Base-by-base conservation (phyloP, 2,888 invertebrate species). In the Gerris lacustris region DNA sequence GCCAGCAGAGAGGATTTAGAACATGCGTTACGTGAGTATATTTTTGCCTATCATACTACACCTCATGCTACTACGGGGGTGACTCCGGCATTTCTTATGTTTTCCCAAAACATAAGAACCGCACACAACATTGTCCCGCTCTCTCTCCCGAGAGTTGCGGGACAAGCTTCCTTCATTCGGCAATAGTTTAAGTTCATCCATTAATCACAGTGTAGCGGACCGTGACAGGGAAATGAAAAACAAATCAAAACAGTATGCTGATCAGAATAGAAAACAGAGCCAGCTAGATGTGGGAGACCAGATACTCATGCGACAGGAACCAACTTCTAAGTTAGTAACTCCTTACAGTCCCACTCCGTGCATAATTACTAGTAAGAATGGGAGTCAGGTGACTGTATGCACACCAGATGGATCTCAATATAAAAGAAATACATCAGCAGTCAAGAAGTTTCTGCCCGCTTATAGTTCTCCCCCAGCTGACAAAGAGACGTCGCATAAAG, bases 1-100 rank as follows among this genome's bases (percentile, higher is more conserved):
- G 70, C 67, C 5, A n/a, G 18, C n/a, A 47, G 7, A 9, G 44
- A 66, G 5, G 70, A 70, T 64, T 70, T 11, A 47, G 7, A 11
- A 7, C 47, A 47, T 11, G 47, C 47, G 6, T 11, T 47, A 47
- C 47, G 47, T 47, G 47, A 47, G 47, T 47, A 47, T 47, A 47
- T 47, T 47, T 47, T 47, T 47, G 47, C 47, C 6, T 47, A 47
- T 47, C 47, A 47, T 11, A 47, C 47, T 47, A 47, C 47, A 11
- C 47, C 47, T 11, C 47, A 47, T 47, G 11, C 47, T 47, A 47
- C 47, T 47, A 47, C 47, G 6, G 47, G 47, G 11, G 47, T 11
- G 7, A 47, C 47, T 11, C 47, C 47, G 47, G 47, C 47, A 6
- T 47, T 11, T 7, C 47, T 47, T 7, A 47, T 47, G 47, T 47